Base-by-base conservation (phyloP, 1,140 invertebrate genomes). In the Luehdorfia chinensis region DNA sequence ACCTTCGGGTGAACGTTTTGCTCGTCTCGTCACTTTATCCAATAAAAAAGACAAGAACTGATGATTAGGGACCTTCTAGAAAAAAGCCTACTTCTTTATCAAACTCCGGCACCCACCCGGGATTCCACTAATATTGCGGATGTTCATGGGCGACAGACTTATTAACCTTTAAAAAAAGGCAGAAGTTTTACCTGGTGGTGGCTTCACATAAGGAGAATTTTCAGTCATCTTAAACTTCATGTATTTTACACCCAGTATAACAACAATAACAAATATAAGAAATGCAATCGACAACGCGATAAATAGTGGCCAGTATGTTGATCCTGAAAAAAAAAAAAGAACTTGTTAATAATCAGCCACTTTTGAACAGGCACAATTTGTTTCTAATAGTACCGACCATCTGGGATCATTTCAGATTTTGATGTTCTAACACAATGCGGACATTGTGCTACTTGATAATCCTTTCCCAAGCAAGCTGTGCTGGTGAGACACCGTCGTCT, bases 401-500 rank as follows among this genome's bases (percentile, higher is more conserved):
- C 71, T 46, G 71, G 62, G 5, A 74, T 51, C 3, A 77, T 60
- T 45, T 80, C 72, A 9, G 73, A 75, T 41, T 85, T 85, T 2
- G 81, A 83, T 6, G 78, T 85, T 33, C 81, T 65, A 0, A 85
- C 77, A 36, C 83, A 86, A 6, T 84, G 41, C 0, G 75, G 65
- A 45, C 87, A 88, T 31, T 81, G 80, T 0, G 75, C 69, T 3
- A 84, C 64, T 46, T 88, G 84, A 9, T 83, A 70, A 12, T 84
- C 80, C 9, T 73, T 72, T 1, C 84, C 87, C 1, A 74, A 50
- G 41, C 87, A 88, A 1, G 74, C 87, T 88, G 91, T 45, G 86
- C 78, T 50, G 33, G 91, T 92, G 55, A 94, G 90, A 70, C 96
- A 98, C 30, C 92, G 90, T 50, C 96, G 84, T 58, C 92, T 89